Evolutionary conservation across 2,888 invertebrate species (phyloP), one percentile per base, ranked within the genome.

Genomic region (Catocala nupta): DNA sequence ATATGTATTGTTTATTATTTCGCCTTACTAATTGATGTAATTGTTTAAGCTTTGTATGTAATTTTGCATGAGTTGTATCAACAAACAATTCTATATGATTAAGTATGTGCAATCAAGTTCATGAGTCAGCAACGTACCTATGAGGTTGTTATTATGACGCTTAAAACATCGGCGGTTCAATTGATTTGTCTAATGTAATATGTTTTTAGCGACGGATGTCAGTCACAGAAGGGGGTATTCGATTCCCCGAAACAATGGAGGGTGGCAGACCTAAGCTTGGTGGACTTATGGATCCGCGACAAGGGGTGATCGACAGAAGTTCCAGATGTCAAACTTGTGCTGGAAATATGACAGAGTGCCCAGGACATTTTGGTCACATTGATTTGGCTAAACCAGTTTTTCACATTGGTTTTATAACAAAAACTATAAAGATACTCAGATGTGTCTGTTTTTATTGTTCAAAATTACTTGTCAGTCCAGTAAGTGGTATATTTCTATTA

Each of bases 401-500:
- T 91, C 99, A 99, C 88, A 97, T 99, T 85, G 99, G 99, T 44
- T 99, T 99, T 84, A 95, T 99, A 56, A 98, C 98, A 43, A 99
- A 99, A 94, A 98, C 98, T 0, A 98, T 99, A 72, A 99, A 99
- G 93, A 96, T 99, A 65, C 93, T 99, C n/a, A 95, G 99, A 91
- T 99, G 99, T 91, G 99, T 99, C 25, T 99, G 99, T 89, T 99
- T 99, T 90, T 99, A 98, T 89, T 99, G 99, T 90, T 99, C 99
- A 51, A 99, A 99, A 89, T 95, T 99, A 81, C 95, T 99, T 71
- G 98, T 99, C 63, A 99, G 98, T 82, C 98, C 98, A 47, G 97
- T 98, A 95, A 97, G 97, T 96, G 66, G 36, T 52, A 33, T 49
- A 48, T 34, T 49, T 48, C 3, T 54, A 45, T 53, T n/a, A 9